Conservation (phyloP, 2,113 vertebrate genomes). For the Salvelinus namaycush region DNA sequence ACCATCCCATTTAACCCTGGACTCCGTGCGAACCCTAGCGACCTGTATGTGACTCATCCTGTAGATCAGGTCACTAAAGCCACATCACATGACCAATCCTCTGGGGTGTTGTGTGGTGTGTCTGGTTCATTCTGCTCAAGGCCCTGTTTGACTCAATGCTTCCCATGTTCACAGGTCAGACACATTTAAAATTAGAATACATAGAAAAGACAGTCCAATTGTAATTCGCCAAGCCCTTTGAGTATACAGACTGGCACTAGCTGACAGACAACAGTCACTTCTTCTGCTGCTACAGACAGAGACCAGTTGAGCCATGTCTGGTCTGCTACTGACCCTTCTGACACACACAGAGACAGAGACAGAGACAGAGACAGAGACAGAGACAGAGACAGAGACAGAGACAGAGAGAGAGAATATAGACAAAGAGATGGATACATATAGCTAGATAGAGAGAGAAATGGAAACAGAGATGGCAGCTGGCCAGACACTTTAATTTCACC, state of each 20-base stretch:
- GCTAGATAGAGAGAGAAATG: not conserved
- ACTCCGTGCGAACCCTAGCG: not conserved
- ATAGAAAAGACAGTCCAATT: not conserved
- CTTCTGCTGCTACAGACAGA: not conserved
- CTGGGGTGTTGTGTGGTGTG: constrained; percentile 27
- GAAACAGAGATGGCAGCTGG: not conserved
- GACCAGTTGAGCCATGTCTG: not conserved
- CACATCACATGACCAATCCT: constrained; percentile 45
- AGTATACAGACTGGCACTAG: too few species aligned
- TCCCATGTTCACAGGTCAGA: not conserved
- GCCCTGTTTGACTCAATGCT: not conserved
- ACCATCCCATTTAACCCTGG: constrained; percentile 37
- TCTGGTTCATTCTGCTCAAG: not conserved
- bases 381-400: not conserved
- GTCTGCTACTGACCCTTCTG: not conserved
- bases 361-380: not conserved
- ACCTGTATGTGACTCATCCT: not conserved
- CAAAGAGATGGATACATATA: constrained; percentile 4
- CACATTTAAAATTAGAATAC: not conserved
- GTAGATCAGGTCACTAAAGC: constrained; percentile 34
- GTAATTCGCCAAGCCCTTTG: too few species aligned
- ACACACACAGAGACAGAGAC: not conserved
- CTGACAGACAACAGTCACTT: too few species aligned
- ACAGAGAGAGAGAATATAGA: not conserved
- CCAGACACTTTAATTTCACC: not conserved